phyloP scores from a whole-genome alignment of 2,797 vertebrate species.

The Holocentrus rufus region DNA sequence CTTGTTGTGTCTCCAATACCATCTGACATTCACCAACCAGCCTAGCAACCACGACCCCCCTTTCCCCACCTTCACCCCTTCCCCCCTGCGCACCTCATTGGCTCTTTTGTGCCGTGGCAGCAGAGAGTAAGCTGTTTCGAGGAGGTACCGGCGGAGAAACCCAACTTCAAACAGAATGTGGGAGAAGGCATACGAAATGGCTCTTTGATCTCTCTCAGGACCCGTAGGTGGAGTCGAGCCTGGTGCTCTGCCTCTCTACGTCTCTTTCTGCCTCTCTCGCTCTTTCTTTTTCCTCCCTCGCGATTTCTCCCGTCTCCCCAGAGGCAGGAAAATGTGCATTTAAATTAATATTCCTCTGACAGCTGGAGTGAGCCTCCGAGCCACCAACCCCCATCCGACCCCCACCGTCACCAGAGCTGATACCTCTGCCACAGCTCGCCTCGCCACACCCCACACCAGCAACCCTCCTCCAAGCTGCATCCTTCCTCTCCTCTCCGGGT shows the following conservation, averaged over 20 bases:
- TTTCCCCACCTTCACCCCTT: not conserved
- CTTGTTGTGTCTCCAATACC: slow-evolving; percentile 40
- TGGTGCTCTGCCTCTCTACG: slow-evolving; percentile 5
- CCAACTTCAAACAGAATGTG: slow-evolving; percentile 61
- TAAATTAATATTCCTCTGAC: slow-evolving; percentile 53
- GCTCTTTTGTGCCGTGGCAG: slow-evolving; percentile 43
- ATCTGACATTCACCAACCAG: slow-evolving; percentile 56
- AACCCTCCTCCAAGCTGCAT: slow-evolving; percentile 33
- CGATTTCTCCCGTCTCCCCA: not conserved
- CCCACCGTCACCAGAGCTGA: slow-evolving; percentile 16
- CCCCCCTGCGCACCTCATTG: not conserved
- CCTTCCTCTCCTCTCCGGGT: slow-evolving; percentile 26
- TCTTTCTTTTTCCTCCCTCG: not conserved
- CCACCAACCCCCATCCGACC: slow-evolving; percentile 33
- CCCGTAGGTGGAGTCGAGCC: slow-evolving; percentile 7
- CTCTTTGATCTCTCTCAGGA: slow-evolving; percentile 58
- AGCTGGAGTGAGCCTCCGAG: slow-evolving; percentile 32
- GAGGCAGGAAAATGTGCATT: slow-evolving; percentile 48
- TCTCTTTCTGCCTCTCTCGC: slow-evolving; percentile 5
- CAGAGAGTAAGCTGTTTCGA: slow-evolving; percentile 34
- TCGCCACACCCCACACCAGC: slow-evolving; percentile 2
- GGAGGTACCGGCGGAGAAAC: slow-evolving; percentile 50
- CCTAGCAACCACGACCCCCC: slow-evolving; percentile 19
- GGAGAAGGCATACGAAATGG: slow-evolving; percentile 40
- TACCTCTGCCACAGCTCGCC: slow-evolving; percentile 23